Percentiles rank a stretch among this genome's conserved stretches.
phyloP scores from a whole-genome alignment of 2,113 vertebrate genomes.

The Catharus minimus region DNA sequence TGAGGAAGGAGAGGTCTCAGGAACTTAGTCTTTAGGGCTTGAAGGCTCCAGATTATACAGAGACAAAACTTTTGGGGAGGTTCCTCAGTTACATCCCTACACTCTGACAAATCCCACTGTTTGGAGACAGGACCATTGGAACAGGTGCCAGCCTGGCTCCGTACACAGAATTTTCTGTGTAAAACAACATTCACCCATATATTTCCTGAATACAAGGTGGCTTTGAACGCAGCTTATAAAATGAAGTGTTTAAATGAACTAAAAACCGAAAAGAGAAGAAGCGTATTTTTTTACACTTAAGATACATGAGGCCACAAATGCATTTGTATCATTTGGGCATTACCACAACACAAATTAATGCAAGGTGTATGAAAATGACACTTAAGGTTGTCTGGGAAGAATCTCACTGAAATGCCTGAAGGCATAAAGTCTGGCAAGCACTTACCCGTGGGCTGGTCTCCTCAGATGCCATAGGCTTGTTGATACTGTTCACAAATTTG shows the following conservation, averaged over 20 bases:
- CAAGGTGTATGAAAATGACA: neutral
- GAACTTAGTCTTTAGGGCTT: neutral
- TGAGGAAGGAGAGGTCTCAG: neutral
- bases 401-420: neutral
- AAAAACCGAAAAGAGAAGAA: neutral
- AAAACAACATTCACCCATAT: neutral
- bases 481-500: conserved; percentile 98
- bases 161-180: neutral
- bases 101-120: neutral
- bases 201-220: neutral
- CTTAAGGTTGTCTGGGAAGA: neutral
- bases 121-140: neutral
- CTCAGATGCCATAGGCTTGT: conserved; percentile 88
- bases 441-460: conserved; percentile 78
- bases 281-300: neutral
- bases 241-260: neutral
- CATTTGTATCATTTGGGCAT: neutral
- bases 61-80: neutral
- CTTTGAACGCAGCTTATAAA: neutral
- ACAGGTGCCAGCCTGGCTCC: neutral
- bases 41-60: neutral
- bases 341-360: neutral
- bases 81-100: neutral
- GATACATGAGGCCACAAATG: neutral
- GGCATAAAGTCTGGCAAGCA: neutral